Base-by-base conservation (phyloP, 2,888 invertebrate species). In the Cheilosia urbana region DNA sequence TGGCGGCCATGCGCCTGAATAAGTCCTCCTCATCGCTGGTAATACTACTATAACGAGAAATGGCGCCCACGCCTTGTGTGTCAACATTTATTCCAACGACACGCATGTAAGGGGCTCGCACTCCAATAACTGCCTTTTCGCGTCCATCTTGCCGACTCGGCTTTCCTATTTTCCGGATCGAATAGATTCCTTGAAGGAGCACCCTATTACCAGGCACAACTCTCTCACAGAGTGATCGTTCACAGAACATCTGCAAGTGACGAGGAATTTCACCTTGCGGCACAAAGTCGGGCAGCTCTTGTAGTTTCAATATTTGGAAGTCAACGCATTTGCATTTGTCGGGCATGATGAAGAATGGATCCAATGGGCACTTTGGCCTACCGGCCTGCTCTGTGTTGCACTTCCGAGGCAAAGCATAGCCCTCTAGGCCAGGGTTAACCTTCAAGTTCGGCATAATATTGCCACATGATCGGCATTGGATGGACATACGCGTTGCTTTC, bases 251-350 rank as follows among this genome's bases (percentile, higher is more conserved):
- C 88, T 97, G 97, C 89, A 99, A 93, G 92, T 99, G 99, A 0
- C 99, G 94, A 0, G 99, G 99, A 94, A 99, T 97, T 93, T 99
- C 99, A 57, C 99, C 99, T 90, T 99, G 98, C 0, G 92, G 92
- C 6, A 98, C 96, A 87, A 95, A 95, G 91, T 99, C 99, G 0
- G 98, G 98, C 21, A 97, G 93, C 93, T 99, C 99, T 94, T 99
- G 99, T 13, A 99, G 93, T 92, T 99, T 99, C n/a, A 99, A 92
- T 0, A 97, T 96, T 95, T 99, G 99, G 91, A 98, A 99, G 93
- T 99, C 99, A 27, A 99, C 97, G 92, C 99, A 99, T 88, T 95
- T 95, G 92, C 99, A 99, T 92, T 98, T 98, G 91, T 99, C 99
- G 17, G 99, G 99, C 92, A 99, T 95, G 87, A 99, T 98, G 92